phyloP scores from a whole-genome alignment of 2,113 vertebrate genomes.

The Bufo bufo region DNA sequence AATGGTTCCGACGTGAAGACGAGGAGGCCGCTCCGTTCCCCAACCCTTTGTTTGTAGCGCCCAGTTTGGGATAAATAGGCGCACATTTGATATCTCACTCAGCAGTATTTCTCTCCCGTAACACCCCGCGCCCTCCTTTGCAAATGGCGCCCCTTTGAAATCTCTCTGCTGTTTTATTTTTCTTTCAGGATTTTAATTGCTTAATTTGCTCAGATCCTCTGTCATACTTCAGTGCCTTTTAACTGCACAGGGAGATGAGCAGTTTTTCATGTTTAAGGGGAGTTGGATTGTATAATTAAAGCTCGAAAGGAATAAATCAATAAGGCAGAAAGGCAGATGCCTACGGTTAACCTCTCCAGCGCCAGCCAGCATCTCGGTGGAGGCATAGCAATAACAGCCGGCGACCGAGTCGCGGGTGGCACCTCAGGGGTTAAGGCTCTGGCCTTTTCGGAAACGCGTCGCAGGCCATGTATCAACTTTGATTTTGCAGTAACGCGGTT shows the following conservation, averaged over 20 bases:
- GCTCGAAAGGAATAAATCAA: slow-evolving; percentile 85
- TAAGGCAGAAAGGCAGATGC: slow-evolving; percentile 75
- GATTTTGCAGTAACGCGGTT: slow-evolving; percentile 55
- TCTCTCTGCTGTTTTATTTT: slow-evolving; percentile 54
- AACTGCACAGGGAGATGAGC: slow-evolving; percentile 82
- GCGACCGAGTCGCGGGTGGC: background rate
- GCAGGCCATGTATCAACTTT: slow-evolving; percentile 43
- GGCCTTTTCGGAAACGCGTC: slow-evolving; percentile 7
- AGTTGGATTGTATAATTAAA: slow-evolving; percentile 95
- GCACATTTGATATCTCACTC: slow-evolving; percentile 13
- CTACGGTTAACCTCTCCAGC: slow-evolving; percentile 28
- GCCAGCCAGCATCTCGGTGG: background rate
- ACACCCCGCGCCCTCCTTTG: slow-evolving; percentile 22
- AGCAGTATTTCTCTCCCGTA: background rate
- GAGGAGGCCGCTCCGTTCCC: background rate
- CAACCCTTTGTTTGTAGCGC: background rate
- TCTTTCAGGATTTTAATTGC: slow-evolving; percentile 70
- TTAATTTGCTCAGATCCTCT: slow-evolving; percentile 82
- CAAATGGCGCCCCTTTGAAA: slow-evolving; percentile 46
- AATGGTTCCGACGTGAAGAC: background rate
- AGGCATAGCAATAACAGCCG: background rate
- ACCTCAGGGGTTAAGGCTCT: slow-evolving; percentile 14
- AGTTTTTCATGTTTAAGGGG: slow-evolving; percentile 88
- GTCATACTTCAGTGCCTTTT: slow-evolving; percentile 82
- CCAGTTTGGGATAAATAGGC: background rate